Conservation (phyloP, 2,888 invertebrate species). For the Diloba caeruleocephala region DNA sequence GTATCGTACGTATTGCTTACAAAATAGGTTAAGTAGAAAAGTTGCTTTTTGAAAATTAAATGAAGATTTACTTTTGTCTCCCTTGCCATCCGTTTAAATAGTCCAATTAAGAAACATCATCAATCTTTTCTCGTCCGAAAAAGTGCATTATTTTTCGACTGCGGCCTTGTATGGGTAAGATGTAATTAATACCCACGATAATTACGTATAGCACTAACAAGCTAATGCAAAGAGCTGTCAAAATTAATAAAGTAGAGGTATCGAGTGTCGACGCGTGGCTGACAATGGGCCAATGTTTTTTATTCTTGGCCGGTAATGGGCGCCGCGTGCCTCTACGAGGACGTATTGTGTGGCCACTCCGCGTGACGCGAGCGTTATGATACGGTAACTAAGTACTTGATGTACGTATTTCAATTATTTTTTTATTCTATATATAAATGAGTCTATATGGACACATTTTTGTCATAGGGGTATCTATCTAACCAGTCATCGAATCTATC, state of each 20-base stretch:
- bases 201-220: slow-evolving; percentile 67
- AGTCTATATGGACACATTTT: slow-evolving; percentile 14
- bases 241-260: slow-evolving; percentile 81
- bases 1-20: too few relatives aligned
- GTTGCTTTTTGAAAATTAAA: too few relatives aligned
- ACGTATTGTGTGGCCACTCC: slow-evolving; percentile 67
- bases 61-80: too few relatives aligned
- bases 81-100: too few relatives aligned
- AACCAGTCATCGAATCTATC: neutral
- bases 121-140: neutral
- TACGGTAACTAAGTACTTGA: slow-evolving; percentile 48
- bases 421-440: too few relatives aligned
- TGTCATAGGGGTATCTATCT: slow-evolving; percentile 9
- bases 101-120: too few relatives aligned
- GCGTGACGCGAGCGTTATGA: slow-evolving; percentile 49
- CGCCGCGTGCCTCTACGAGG: slow-evolving; percentile 76
- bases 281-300: slow-evolving; percentile 66
- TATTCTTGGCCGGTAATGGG: slow-evolving; percentile 75
- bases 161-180: neutral
- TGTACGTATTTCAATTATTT: slow-evolving; percentile 30
- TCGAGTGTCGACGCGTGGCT: slow-evolving; percentile 81
- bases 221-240: slow-evolving; percentile 74
- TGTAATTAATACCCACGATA: slow-evolving; percentile 55
- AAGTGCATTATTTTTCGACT: neutral
- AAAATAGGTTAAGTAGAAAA: too few relatives aligned